A percentile compares a stretch with the other conserved stretches of the same genome.
phyloP scores from a whole-genome alignment of 1,140 invertebrate species.

The Bombus cullumanus region DNA sequence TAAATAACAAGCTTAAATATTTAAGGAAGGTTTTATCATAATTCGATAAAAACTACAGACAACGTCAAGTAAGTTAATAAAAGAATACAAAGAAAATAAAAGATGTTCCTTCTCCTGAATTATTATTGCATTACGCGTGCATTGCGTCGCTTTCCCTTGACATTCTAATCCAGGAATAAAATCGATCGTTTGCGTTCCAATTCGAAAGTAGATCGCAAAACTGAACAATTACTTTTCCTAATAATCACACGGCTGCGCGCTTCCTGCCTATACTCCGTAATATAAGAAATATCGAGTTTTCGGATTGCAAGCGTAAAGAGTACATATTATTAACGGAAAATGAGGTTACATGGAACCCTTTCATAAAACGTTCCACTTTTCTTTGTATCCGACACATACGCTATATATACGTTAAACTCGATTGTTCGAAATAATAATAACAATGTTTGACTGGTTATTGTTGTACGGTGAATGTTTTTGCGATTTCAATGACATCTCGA shows the following conservation, averaged over 20 bases:
- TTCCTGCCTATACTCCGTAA: constrained; percentile 3
- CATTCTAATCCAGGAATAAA: constrained; percentile 25
- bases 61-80: not conserved
- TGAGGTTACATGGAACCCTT: constrained; percentile 19
- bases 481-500: not conserved
- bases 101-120: not conserved
- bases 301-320: constrained; percentile 5
- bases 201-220: constrained; percentile 34
- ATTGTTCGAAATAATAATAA: not conserved
- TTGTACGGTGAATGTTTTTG: not conserved
- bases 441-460: not conserved
- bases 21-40: not conserved
- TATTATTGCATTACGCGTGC: not conserved
- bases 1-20: not conserved
- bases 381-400: not conserved
- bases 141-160: constrained; percentile 30
- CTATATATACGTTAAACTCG: not conserved
- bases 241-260: not conserved
- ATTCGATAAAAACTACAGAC: not conserved
- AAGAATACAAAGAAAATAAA: not conserved
- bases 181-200: constrained; percentile 22
- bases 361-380: constrained; percentile 21
- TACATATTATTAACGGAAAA: not conserved
- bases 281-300: constrained; percentile 23
- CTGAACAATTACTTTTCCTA: constrained; percentile 15